These are phyloP conservation scores for Pelusios castaneus DNA, from an alignment of 2,113 vertebrate genomes.

Conservation along the genomic window DNA sequence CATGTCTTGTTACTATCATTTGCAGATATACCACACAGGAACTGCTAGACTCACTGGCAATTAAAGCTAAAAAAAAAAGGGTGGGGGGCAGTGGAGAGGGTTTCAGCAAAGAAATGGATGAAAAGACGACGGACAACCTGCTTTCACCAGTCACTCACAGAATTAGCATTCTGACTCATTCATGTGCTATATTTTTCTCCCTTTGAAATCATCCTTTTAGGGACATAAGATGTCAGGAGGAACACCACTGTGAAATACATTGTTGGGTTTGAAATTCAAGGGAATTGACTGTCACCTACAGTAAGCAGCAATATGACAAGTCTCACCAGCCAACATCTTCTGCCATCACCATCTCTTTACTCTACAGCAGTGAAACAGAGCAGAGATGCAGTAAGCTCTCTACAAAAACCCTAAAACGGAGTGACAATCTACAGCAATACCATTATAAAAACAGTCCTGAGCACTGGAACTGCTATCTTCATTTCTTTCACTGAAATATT, in stretches of 20 bases:
- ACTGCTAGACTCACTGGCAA: slow-evolving; percentile 37
- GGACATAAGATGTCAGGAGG: not conserved
- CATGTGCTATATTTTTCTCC: not conserved
- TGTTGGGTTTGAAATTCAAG: not conserved
- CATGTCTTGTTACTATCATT: slow-evolving; percentile 49
- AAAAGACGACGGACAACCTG: not conserved
- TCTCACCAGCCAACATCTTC: not conserved
- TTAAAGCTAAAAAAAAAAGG: not conserved
- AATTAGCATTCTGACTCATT: not conserved
- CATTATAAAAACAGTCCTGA: not conserved
- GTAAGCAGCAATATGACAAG: not conserved
- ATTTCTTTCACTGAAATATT: not conserved
- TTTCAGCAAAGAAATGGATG: slow-evolving; percentile 32
- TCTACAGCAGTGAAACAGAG: not conserved
- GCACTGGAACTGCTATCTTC: not conserved
- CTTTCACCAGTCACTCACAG: not conserved
- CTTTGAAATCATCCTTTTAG: not conserved
- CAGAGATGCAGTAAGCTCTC: not conserved
- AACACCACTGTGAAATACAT: not conserved
- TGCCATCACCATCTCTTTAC: not conserved
- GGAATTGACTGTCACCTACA: not conserved
- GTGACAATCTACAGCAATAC: not conserved
- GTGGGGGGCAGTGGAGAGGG: not conserved
- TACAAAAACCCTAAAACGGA: not conserved
- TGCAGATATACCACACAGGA: not conserved